A percentile compares a stretch with the other conserved stretches of the same genome.
Conservation (phyloP, 1,140 invertebrate species). For the Drosophila lacteicornis region DNA sequence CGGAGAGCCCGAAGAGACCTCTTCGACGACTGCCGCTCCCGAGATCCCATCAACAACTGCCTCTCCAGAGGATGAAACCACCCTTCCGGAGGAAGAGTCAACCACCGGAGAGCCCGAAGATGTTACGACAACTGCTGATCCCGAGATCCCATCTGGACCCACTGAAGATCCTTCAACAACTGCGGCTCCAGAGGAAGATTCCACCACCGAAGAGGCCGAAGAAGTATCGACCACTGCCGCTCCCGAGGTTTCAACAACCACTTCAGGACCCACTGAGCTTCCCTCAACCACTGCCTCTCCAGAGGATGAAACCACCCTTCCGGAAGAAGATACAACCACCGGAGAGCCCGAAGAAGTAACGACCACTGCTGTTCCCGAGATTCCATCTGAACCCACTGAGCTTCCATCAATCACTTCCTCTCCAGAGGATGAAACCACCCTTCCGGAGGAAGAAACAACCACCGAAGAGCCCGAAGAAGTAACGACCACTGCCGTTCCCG, state of each 20-base stretch:
- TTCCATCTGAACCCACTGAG: neutral
- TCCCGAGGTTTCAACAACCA: neutral
- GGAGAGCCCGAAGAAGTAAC: neutral
- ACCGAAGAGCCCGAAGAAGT: neutral
- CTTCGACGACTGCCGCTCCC: too few relatives aligned
- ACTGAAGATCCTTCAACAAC: too few relatives aligned
- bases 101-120: too few relatives aligned
- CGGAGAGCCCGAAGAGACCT: too few relatives aligned
- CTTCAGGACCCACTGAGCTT: neutral
- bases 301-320: too few relatives aligned
- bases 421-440: neutral
- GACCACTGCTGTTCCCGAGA: neutral
- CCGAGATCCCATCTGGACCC: too few relatives aligned
- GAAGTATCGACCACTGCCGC: neutral
- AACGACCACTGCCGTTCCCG: neutral
- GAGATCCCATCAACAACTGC: too few relatives aligned
- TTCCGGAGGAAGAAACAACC: neutral
- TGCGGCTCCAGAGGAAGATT: neutral
- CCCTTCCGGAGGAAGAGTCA: too few relatives aligned
- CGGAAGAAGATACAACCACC: too few relatives aligned
- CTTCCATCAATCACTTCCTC: neutral
- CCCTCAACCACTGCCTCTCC: neutral
- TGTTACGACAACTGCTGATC: too few relatives aligned
- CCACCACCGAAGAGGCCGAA: slow-evolving; percentile 3
- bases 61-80: too few relatives aligned